Evolutionary conservation across 2,888 invertebrate species (phyloP).

Genomic region (Dasysyrphus tricinctus): DNA sequence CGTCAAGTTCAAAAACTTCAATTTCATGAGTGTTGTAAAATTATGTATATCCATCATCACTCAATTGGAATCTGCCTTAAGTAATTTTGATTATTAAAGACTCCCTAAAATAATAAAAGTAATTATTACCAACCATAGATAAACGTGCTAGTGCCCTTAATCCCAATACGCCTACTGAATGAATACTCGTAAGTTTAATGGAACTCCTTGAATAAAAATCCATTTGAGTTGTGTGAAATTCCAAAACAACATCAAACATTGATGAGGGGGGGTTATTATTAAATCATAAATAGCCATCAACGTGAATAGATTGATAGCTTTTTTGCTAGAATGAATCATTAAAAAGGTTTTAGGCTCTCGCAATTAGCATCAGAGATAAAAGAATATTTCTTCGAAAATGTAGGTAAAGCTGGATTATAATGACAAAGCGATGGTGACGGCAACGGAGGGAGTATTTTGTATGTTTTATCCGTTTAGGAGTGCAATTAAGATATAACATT

Average conservation of each 20-base stretch:
- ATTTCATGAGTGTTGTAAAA: neutral
- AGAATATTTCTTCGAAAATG: neutral
- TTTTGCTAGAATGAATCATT: conserved; percentile 8
- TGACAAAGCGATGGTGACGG: neutral
- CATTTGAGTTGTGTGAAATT: neutral
- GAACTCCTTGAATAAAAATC: neutral
- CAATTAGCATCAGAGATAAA: conserved; percentile 1
- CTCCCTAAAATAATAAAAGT: conserved; percentile 11
- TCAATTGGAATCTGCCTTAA: neutral
- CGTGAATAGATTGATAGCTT: conserved; percentile 47
- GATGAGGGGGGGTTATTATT: neutral
- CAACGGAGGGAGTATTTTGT: neutral
- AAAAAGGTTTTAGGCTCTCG: conserved; percentile 9
- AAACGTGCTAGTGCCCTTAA: neutral
- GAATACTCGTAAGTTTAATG: neutral
- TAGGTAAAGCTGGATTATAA: neutral
- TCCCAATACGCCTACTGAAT: neutral
- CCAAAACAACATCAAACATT: conserved; percentile 3
- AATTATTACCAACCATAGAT: neutral
- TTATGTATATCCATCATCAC: conserved; percentile 21
- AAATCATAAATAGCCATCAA: conserved; percentile 45
- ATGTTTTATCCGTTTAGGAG: neutral
- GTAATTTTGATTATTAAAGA: neutral
- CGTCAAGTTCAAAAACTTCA: conserved; percentile 9
- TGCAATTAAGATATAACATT: conserved; percentile 5